A percentile compares a stretch with the other conserved stretches of the same genome.
Conservation (phyloP, 2,888 invertebrate species). For the Apamea crenata region DNA sequence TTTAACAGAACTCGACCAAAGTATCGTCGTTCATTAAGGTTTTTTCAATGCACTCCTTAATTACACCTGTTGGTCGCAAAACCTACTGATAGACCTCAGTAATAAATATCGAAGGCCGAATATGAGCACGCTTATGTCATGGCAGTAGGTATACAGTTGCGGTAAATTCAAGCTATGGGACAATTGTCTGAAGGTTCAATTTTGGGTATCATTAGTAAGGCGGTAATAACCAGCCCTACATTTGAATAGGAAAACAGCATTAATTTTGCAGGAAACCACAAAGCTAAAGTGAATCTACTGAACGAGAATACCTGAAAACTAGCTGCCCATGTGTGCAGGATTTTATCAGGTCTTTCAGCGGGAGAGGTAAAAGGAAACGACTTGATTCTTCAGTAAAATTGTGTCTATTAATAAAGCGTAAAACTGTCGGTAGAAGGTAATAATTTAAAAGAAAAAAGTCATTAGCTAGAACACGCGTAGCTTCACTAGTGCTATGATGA, state of each 20-base stretch:
- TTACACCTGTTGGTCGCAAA: constrained; percentile 44
- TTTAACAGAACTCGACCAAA: background rate
- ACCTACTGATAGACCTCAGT: constrained; percentile 2
- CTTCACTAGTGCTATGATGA: background rate
- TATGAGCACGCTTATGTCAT: background rate
- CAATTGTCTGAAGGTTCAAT: background rate
- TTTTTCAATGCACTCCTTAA: constrained; percentile 32
- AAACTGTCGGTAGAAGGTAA: too few species aligned
- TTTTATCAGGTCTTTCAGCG: too few species aligned
- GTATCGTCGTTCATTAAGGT: background rate
- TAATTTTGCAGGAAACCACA: constrained; percentile 7
- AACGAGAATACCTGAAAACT: constrained; percentile 14
- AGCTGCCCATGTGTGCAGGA: background rate
- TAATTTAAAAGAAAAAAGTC: too few species aligned
- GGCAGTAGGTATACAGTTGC: background rate
- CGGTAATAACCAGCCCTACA: background rate
- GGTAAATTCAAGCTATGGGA: background rate
- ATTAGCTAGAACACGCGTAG: too few species aligned
- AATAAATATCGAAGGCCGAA: constrained; percentile 17
- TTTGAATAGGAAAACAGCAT: background rate
- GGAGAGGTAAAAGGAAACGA: too few species aligned
- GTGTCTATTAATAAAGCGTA: too few species aligned
- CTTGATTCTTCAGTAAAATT: too few species aligned
- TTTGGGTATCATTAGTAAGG: background rate
- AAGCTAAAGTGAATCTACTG: background rate